A percentile compares a stretch with the other conserved stretches of the same genome.
Conservation (phyloP, 2,113 vertebrate genomes). For the Rhinopomastus cyanomelas region DNA sequence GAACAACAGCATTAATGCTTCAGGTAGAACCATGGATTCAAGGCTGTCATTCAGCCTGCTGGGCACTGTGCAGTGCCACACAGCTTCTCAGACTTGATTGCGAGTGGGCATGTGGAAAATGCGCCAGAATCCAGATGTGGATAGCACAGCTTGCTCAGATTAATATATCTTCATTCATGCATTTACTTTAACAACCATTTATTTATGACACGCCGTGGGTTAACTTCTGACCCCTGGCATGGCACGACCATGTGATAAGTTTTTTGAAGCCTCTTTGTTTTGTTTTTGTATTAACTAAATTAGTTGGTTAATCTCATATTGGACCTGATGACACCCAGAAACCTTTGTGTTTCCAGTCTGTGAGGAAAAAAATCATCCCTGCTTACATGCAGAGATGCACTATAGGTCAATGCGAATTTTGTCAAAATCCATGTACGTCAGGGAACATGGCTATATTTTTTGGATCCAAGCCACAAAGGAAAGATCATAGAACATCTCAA, state of each 20-base stretch:
- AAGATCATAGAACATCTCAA: not conserved
- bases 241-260: too few species aligned
- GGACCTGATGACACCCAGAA: not conserved
- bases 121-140: not conserved
- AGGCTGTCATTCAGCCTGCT: not conserved
- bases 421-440: not conserved
- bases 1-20: not conserved
- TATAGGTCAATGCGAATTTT: not conserved
- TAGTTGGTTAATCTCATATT: too few species aligned
- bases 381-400: accelerated
- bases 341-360: not conserved
- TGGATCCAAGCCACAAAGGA: not conserved
- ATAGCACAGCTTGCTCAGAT: not conserved
- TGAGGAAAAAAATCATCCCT: not conserved
- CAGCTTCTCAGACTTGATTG: not conserved
- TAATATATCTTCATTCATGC: not conserved
- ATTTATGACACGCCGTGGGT: not conserved
- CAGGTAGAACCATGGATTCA: not conserved
- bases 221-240: too few species aligned
- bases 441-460: not conserved
- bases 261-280: too few species aligned
- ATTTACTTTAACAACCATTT: not conserved
- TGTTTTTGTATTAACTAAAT: too few species aligned
- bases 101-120: not conserved
- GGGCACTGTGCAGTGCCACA: not conserved